Conservation (phyloP, 2,888 invertebrate genomes). For the Lagria hirta region DNA sequence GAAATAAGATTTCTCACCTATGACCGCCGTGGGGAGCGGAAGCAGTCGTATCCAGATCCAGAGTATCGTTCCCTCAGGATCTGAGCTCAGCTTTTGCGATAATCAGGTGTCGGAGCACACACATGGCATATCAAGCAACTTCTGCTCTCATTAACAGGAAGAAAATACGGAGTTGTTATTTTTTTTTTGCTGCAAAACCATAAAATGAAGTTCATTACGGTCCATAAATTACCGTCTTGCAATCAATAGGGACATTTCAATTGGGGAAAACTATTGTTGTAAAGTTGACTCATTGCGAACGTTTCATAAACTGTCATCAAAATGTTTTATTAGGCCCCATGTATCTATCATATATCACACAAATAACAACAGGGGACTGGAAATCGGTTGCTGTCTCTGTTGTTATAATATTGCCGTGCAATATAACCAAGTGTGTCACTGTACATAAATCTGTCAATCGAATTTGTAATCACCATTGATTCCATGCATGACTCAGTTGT, state of each 20-base stretch:
- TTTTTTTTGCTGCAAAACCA: no score
- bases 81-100: constrained; percentile 39
- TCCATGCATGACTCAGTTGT: constrained; percentile 19
- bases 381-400: constrained; percentile 22
- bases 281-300: constrained; percentile 38
- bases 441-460: constrained; percentile 30
- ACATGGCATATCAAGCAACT: constrained; percentile 31
- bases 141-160: constrained; percentile 13
- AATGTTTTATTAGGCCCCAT: constrained; percentile 37
- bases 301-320: constrained; percentile 39
- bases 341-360: constrained; percentile 37
- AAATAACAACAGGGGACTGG: constrained; percentile 26
- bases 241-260: constrained; percentile 27
- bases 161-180: no score
- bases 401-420: constrained; percentile 24
- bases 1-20: constrained; percentile 54
- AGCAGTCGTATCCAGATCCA: constrained; percentile 28
- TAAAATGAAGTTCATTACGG: constrained; percentile 18
- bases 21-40: constrained; percentile 39
- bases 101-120: constrained; percentile 32
- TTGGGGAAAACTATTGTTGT: constrained; percentile 31
- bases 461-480: constrained; percentile 26
- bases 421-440: constrained; percentile 21
- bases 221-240: constrained; percentile 24
- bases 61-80: constrained; percentile 36